Evolutionary conservation across 2,113 vertebrate genomes (phyloP).

Genomic region (Xyliphius kryptos): DNA sequence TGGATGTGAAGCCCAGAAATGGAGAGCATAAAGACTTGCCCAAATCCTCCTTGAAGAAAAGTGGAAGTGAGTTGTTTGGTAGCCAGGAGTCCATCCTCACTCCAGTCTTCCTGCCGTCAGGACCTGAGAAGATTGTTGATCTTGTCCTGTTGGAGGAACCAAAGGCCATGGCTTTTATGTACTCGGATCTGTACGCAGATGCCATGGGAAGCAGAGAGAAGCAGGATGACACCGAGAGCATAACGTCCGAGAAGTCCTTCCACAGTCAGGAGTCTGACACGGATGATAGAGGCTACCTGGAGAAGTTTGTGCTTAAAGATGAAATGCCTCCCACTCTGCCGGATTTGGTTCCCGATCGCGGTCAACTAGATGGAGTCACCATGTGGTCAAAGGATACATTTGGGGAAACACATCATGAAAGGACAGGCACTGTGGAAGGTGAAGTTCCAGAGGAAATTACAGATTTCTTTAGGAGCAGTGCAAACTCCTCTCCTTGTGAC

Average conservation of each 20-base stretch:
- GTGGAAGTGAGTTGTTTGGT: constrained; percentile 73
- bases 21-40: constrained; percentile 8
- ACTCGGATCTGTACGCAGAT: constrained; percentile 84
- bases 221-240: constrained; percentile 73
- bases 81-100: constrained; percentile 74
- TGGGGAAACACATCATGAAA: constrained; percentile 13
- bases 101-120: constrained; percentile 72
- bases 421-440: too few relatives aligned
- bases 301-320: constrained; percentile 86
- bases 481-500: constrained; percentile 58
- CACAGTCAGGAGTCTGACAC: constrained; percentile 76
- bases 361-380: constrained; percentile 37
- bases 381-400: constrained; percentile 45
- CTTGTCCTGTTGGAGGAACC: constrained; percentile 81
- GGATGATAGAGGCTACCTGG: constrained; percentile 82
- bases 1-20: background rate
- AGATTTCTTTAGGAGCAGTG: constrained; percentile 58
- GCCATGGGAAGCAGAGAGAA: constrained; percentile 66
- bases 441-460: constrained; percentile 54
- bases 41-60: constrained; percentile 56
- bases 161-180: constrained; percentile 82
- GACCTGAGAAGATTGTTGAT: constrained; percentile 71
- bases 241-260: constrained; percentile 75
- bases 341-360: constrained; percentile 42
- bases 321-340: constrained; percentile 64